Base-by-base conservation (phyloP, 2,113 vertebrate genomes). In the Notothenia rossii region DNA sequence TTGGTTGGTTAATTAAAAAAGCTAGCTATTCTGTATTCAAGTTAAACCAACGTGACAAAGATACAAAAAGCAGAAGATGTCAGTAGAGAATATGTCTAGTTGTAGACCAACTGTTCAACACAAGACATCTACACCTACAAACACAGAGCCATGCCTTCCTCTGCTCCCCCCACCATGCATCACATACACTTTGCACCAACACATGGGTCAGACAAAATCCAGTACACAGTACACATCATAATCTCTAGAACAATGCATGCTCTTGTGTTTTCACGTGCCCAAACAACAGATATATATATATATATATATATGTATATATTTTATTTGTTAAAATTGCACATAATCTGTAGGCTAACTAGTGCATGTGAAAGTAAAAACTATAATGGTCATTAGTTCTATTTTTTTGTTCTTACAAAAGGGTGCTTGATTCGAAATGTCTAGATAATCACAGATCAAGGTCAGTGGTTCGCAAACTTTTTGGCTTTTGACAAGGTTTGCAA, bases 181-280 rank as follows among this genome's bases (percentile, higher is more conserved):
- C 88, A 93, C 81, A 91, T 63, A 81, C 72, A 94, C 79, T 86
- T 90, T 84, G 88, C 85, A 93, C 84, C 69, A 92, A 92, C 91
- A 94, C 90, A 83, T 79, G 91, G 86, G 86, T 91, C 91, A 85
- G 91, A 94, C 88, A 90, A 68, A 91, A 84, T 87, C 91, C 91
- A 89, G 81, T 82, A 94, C 88, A 93, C 79, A 49, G 50, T 40
- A 69, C 50, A 93, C 88, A 88, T 81, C 80, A 69, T 86, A 89
- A 91, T 91, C 92, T 91, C 87, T 93, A 91, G 81, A 88, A 94
- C 90, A 93, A 89, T 33, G 88, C 94, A 95, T 95, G 94, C 94
- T 90, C 92, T 89, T 86, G 61, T 85, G 77, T 89, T 85, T 87
- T 90, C 82, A 90, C 69, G 74, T 92, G 91, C 89, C 89, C 84